Evolutionary conservation across 2,797 vertebrate species (phyloP), one percentile per base, ranked within the genome.

Genomic region (Phataginus tetradactyla): DNA sequence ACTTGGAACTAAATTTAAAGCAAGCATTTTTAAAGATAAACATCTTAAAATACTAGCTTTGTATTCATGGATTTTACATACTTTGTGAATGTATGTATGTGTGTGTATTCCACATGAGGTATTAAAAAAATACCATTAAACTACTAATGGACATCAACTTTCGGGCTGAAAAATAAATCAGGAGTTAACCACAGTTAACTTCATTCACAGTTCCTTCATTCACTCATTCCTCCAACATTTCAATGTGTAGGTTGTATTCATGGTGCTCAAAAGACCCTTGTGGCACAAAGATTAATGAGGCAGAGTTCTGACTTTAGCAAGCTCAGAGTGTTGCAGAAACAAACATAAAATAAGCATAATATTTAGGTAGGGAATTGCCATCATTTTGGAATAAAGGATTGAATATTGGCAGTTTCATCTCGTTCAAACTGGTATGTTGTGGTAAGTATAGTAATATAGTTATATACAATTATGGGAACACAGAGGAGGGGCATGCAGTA

Each of bases 1-100:
- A 79, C 64, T 64, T 92, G 69, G 68, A 66, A 86, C 37, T 77
- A 27, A 92, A 90, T 39, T 80, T 55, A 93, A 92, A 74, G 71
- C 51, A 79, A 37, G 42, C 1, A 75, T 86, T 69, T 59, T 37
- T 23, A 64, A 78, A 66, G 10, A 61, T 39, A 75, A 53, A 88
- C 61, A 66, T 55, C 78, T 88, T 61, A 63, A 88, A 94, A 71
- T 72, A n/a, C 15, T 74, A 34, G 23, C 34, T 84, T 15, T 86
- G 13, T 61, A 32, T 75, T 79, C 45, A 74, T 25, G 4, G 85
- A 83, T 85, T 89, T 94, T 74, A 68, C 12, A 77, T 14, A 71
- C 29, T 63, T 51, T 86, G 42, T 59, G 5, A 57, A 57, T 42
- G 10, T 39, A 13, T 63, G 7, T 32, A 51, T 57, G 8, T 64